A percentile compares a stretch with the other conserved stretches of the same genome.
Evolutionary conservation across 2,888 invertebrate species (phyloP).

Genomic region (Timema podura): DNA sequence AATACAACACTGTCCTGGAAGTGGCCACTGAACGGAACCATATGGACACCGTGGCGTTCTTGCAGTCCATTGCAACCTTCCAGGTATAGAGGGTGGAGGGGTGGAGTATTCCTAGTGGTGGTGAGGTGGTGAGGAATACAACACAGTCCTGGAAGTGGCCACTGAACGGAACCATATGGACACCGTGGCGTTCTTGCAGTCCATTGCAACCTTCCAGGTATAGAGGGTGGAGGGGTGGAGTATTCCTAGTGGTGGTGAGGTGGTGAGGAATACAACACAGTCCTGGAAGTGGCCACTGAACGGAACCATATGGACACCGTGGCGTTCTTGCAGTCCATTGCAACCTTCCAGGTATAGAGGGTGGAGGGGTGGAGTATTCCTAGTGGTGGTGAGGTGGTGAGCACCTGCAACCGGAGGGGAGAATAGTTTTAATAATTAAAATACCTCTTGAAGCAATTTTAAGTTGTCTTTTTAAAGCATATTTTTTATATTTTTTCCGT

Average conservation of each 20-base stretch:
- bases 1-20: constrained; percentile 62
- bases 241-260: too few species aligned
- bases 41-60: constrained; percentile 61
- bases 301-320: constrained; percentile 64
- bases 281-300: constrained; percentile 64
- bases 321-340: constrained; percentile 65
- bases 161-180: constrained; percentile 62
- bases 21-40: constrained; percentile 65
- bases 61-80: constrained; percentile 68
- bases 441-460: too few species aligned
- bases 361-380: neutral
- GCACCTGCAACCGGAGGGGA: too few species aligned
- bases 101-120: too few species aligned
- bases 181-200: constrained; percentile 65
- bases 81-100: constrained; percentile 53
- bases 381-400: too few species aligned
- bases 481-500: too few species aligned
- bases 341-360: constrained; percentile 65
- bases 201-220: constrained; percentile 73
- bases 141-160: constrained; percentile 65
- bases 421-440: too few species aligned
- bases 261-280: constrained; percentile 58
- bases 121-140: constrained; percentile 51
- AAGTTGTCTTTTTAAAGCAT: too few species aligned
- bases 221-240: constrained; percentile 23